These are phyloP conservation scores for Piliocolobus tephrosceles DNA, from an alignment of 2,113 vertebrate genomes.

Conservation along the genomic window DNA sequence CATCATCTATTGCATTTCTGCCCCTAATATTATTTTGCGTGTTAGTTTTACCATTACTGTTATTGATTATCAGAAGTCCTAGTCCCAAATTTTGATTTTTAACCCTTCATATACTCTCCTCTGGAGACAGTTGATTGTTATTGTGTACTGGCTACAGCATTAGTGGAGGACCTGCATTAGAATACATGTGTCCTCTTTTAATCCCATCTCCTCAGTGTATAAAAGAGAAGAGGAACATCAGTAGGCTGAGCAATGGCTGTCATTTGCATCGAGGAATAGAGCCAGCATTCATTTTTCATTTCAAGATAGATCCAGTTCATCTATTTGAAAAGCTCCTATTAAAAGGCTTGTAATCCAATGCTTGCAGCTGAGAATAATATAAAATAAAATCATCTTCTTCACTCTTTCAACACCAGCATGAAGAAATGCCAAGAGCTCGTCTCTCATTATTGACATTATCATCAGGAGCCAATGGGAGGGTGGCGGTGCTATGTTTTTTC, in stretches of 20 bases:
- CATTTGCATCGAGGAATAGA: background rate
- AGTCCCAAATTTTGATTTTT: background rate
- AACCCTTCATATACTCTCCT: background rate
- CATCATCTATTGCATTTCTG: background rate
- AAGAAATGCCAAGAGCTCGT: background rate
- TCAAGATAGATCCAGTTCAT: background rate
- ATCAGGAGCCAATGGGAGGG: background rate
- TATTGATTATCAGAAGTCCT: background rate
- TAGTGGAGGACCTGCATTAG: background rate
- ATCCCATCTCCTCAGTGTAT: background rate
- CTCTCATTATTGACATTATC: background rate
- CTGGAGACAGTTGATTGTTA: background rate
- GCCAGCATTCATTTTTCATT: background rate
- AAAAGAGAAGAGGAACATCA: background rate
- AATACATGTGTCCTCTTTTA: background rate
- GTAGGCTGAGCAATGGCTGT: background rate
- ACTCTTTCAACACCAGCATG: background rate
- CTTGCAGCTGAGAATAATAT: background rate
- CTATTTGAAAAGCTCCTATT: background rate
- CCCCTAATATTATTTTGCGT: background rate
- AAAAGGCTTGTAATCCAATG: background rate
- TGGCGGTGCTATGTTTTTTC: background rate
- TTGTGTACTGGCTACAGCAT: background rate
- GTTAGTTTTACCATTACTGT: background rate
- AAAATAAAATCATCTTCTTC: background rate